Evolutionary conservation across 2,797 vertebrate genomes (phyloP), one percentile per base, ranked within the genome.

Genomic region (Anableps anableps): DNA sequence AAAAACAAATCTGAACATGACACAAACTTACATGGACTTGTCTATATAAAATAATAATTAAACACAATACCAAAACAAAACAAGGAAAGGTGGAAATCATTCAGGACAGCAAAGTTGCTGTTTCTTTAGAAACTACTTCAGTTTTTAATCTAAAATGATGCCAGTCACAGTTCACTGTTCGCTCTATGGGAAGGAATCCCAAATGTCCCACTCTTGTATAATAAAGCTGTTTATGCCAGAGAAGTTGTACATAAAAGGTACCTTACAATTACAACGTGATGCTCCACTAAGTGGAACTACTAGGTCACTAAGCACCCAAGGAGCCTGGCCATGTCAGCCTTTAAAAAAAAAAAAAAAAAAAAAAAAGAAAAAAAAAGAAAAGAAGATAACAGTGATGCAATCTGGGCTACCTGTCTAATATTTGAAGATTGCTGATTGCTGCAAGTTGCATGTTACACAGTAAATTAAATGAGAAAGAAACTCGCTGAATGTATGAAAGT

Each of bases 241-340:
- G 36, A 68, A 26, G 64, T 41, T 41, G 19, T 41, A 38, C 0
- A 4, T 71, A 71, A 17, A n/a, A n/a, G 68, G 11, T n/a, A n/a
- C 14, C 19, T 71, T n/a, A 71, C 68, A 8, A 16, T 43, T 43
- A 43, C 23, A 43, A 45, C 68, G 45, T 71, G 41, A 71, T 14
- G 26, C 66, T 45, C 66, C 41, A 43, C 23, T 71, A 45, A 71
- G 41, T 43, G 1, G 13, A n/a, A n/a, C 68, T n/a, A n/a, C 68
- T n/a, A 45, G 26, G 26, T 71, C 68, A 71, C 68, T 71, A 45
- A 71, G 41, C 38, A 71, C 68, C 41, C 26, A 41, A 71, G 68
- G 26, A 71, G 41, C 68, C 23, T 45, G 41, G 45, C 13, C 26
- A 71, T 8, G 55, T 58, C 29, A 41, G 21, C 4, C 9, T 23